Evolutionary conservation across 2,888 invertebrate genomes (phyloP).

Genomic region (Baronia brevicornis): DNA sequence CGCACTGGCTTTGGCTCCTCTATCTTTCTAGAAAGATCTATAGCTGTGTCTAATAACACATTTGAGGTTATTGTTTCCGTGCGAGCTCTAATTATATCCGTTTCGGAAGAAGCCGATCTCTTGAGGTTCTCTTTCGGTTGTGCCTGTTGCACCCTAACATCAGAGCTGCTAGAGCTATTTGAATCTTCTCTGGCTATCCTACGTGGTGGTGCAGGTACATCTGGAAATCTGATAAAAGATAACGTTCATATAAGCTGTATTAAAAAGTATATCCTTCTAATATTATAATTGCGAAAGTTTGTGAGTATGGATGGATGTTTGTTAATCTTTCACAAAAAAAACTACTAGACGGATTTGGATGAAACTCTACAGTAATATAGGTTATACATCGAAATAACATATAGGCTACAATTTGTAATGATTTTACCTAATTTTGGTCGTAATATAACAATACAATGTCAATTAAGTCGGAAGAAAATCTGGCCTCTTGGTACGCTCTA

Average conservation of each 20-base stretch:
- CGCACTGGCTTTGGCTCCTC: conserved; percentile 34
- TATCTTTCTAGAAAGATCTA: conserved; percentile 41
- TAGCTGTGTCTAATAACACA: conserved; percentile 35
- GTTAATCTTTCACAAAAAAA: too few species aligned
- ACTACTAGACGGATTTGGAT: too few species aligned
- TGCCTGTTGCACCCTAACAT: conserved; percentile 28
- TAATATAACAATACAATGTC: too few species aligned
- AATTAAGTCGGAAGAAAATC: too few species aligned
- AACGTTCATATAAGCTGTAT: background rate
- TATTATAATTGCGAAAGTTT: too few species aligned
- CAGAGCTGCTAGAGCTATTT: conserved; percentile 52
- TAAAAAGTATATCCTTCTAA: too few species aligned
- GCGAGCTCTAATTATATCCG: conserved; percentile 31
- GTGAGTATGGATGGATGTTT: too few species aligned
- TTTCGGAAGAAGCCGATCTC: conserved; percentile 33
- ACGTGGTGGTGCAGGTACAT: conserved; percentile 40
- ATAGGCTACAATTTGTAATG: too few species aligned
- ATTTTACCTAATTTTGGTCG: too few species aligned
- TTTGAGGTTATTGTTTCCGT: conserved; percentile 38
- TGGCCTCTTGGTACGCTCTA: too few species aligned
- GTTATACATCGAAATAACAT: too few species aligned
- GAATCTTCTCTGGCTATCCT: conserved; percentile 55
- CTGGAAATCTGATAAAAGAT: conserved; percentile 40
- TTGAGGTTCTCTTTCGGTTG: conserved; percentile 31
- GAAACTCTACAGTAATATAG: too few species aligned